Percentiles rank a stretch among this genome's conserved stretches.
These are phyloP conservation scores for Galagoides demidoff DNA, from an alignment of 2,797 vertebrate species.

Conservation along the genomic window DNA sequence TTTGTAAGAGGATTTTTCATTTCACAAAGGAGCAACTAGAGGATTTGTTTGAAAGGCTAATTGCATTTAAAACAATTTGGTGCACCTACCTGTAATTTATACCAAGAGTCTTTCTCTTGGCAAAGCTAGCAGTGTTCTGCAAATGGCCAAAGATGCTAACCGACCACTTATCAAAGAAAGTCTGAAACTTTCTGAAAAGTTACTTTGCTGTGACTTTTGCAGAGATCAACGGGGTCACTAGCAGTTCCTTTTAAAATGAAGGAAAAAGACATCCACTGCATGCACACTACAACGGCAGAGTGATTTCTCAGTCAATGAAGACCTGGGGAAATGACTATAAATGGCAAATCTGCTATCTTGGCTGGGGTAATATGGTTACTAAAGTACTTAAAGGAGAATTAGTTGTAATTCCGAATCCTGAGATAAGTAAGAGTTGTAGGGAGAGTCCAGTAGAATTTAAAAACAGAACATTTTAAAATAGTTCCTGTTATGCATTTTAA, in stretches of 20 bases:
- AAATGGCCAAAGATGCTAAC: background rate
- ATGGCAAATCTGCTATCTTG: background rate
- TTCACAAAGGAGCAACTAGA: constrained; percentile 12
- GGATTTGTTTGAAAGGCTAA: constrained; percentile 58
- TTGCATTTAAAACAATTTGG: constrained; percentile 50
- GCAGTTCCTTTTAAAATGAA: background rate
- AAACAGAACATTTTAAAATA: constrained; percentile 25
- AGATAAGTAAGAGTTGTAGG: background rate
- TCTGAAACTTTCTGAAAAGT: background rate
- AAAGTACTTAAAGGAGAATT: background rate
- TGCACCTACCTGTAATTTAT: constrained; percentile 36
- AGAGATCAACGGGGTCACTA: background rate
- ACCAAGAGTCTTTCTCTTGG: background rate
- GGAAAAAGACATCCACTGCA: too few relatives aligned
- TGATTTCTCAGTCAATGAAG: background rate
- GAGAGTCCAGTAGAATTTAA: background rate
- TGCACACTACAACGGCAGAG: background rate
- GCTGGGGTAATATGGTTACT: background rate
- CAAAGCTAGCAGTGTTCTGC: background rate
- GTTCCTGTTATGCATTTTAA: background rate
- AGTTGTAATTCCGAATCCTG: background rate
- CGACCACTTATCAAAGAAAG: background rate
- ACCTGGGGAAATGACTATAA: background rate
- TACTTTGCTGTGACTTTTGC: background rate
- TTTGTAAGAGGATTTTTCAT: constrained; percentile 67